Base-by-base conservation (phyloP, 2,797 vertebrate species). In the Crenichthys baileyi region DNA sequence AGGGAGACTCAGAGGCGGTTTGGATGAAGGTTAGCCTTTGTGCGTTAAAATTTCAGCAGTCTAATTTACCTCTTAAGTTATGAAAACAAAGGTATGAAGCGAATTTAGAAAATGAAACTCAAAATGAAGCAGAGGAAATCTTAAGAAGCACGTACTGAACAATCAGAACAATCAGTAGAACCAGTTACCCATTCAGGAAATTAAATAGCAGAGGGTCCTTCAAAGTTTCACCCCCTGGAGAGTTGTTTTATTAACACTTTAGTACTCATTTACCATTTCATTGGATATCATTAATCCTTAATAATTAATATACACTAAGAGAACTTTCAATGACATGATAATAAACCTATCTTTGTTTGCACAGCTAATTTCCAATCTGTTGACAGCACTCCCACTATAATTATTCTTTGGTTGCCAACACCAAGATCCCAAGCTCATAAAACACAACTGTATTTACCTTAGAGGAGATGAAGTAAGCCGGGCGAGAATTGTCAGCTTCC, bases 361-460 rank as follows among this genome's bases (percentile, higher is more conserved):
- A 55, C 24, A 70, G 31, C 29, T 68, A 70, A 58, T 51, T 75
- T 72, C 44, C 29, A 31, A 63, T 78, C 74, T 68, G 29, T 71
- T 75, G 77, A 79, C 72, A 56, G 70, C n/a, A 72, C 11, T 55
- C 71, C 53, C 2, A 2, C 46, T 77, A 36, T 75, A 78, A 84
- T 81, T 75, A 84, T 39, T 60, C 11, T 73, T 79, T 58, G 68
- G 73, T 5, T 71, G 41, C 80, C 51, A 74, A 70, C 46, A 50
- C 15, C 46, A 16, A 60, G 74, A 70, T 7, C 29, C 50, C 76
- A 61, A 58, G 7, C 68, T 85, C 36, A 50, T 88, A 79, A 89
- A 86, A 88, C 61, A 80, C 20, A 50, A 58, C 65, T 51, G 72
- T 83, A 83, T 91, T 89, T 90, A 90, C 82, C 61, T 85, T 70